These are phyloP conservation scores for Colostygia pectinataria DNA, from an alignment of 2,888 invertebrate genomes.

Conservation along the genomic window DNA sequence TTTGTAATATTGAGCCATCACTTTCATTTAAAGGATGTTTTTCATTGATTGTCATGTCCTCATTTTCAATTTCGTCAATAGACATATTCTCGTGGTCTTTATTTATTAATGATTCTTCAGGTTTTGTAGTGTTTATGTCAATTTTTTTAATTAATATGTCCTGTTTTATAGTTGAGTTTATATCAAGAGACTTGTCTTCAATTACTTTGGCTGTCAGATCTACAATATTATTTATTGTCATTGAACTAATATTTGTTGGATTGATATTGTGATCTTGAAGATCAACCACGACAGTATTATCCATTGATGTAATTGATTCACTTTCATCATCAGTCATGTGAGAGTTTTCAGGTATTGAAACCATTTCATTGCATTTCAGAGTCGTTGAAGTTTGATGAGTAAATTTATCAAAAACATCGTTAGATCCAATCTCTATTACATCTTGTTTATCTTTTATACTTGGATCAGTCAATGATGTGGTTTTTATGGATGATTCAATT, in stretches of 20 bases:
- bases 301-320: slow-evolving; percentile 3
- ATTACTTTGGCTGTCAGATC: neutral
- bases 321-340: slow-evolving; percentile 3
- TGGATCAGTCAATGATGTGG: neutral
- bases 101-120: neutral
- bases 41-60: slow-evolving; percentile 2
- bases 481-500: neutral
- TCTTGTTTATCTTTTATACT: neutral
- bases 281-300: neutral
- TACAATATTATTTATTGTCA: neutral
- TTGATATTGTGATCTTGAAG: slow-evolving; percentile 11
- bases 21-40: slow-evolving; percentile 22
- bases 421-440: neutral
- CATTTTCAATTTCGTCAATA: slow-evolving; percentile 23
- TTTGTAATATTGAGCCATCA: slow-evolving; percentile 22
- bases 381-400: neutral
- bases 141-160: neutral
- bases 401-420: neutral
- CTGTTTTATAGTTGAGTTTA: neutral
- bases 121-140: neutral
- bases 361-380: slow-evolving; percentile 17
- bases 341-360: slow-evolving; percentile 22
- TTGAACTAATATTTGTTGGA: neutral
- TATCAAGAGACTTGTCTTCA: neutral
- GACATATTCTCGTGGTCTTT: slow-evolving; percentile 10